A percentile compares a stretch with the other conserved stretches of the same genome.
These are phyloP conservation scores for Glaucopsyche alexis DNA, from an alignment of 2,888 invertebrate species.

Conservation along the genomic window DNA sequence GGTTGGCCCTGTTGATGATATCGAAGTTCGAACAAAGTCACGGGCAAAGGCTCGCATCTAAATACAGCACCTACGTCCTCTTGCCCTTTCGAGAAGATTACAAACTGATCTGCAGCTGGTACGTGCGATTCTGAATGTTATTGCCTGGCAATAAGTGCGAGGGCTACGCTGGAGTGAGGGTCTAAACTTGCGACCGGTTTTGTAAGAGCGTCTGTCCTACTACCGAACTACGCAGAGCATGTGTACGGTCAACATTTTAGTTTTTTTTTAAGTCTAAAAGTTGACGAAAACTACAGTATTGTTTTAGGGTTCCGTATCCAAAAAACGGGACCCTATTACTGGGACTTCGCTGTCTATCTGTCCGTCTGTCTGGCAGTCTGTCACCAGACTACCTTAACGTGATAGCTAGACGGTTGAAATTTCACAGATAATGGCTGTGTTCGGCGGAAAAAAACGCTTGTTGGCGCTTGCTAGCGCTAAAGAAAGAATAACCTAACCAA, in stretches of 20 bases:
- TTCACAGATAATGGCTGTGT: no score
- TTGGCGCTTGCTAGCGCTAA: no score
- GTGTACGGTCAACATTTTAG: conserved; percentile 12
- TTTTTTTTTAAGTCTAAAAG: neutral
- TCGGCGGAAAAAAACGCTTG: no score
- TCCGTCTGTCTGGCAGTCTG: no score
- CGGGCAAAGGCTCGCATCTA: conserved; percentile 37
- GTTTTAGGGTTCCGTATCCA: no score
- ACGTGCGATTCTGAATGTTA: neutral
- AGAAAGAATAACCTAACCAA: no score
- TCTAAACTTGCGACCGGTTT: conserved; percentile 40
- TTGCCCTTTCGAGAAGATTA: conserved; percentile 43
- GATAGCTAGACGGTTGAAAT: no score
- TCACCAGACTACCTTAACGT: no score
- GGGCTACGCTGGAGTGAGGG: conserved; percentile 21
- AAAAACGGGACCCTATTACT: no score
- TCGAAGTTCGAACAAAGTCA: conserved; percentile 26
- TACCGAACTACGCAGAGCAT: conserved; percentile 42
- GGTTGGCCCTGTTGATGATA: neutral
- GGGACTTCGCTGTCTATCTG: no score
- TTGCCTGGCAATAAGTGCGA: neutral
- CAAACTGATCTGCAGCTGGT: neutral
- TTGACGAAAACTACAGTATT: no score
- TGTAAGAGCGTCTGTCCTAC: conserved; percentile 40
- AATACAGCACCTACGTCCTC: conserved; percentile 41